Conservation (phyloP, 1,140 invertebrate genomes). For the Amphibalanus amphitrite region DNA sequence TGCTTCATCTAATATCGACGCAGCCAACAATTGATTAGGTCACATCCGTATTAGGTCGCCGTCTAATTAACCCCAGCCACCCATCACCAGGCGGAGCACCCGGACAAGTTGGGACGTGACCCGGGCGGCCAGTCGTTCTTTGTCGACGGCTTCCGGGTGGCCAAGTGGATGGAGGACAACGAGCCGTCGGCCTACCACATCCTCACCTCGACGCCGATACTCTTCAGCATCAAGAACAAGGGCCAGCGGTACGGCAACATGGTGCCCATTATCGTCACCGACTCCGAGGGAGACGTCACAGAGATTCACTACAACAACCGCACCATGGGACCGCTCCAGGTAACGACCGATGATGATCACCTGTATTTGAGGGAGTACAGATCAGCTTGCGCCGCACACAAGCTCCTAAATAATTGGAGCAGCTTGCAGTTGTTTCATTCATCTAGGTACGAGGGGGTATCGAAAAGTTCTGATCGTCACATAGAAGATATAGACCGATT, state of each 20-base stretch:
- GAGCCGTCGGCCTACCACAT: conserved; percentile 26
- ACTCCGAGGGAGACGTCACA: conserved; percentile 22
- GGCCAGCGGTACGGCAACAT: conserved; percentile 23
- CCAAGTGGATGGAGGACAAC: conserved; percentile 24
- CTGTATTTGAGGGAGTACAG: too few species aligned
- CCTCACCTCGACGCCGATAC: conserved; percentile 24
- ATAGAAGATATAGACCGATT: too few species aligned
- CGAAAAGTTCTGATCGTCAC: too few species aligned
- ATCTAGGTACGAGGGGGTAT: too few species aligned
- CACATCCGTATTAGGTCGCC: too few species aligned
- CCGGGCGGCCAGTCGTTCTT: conserved; percentile 25
- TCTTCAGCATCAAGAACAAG: conserved; percentile 19
- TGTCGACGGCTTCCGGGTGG: conserved; percentile 25
- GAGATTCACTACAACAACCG: conserved; percentile 28
- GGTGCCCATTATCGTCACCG: conserved; percentile 23
- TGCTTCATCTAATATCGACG: too few species aligned
- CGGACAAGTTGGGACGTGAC: conserved; percentile 10
- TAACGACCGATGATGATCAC: too few species aligned
- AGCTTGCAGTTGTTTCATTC: too few species aligned
- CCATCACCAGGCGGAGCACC: background rate
- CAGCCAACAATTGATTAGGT: too few species aligned
- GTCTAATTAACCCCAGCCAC: too few species aligned
- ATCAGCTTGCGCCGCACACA: too few species aligned
- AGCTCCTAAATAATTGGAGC: too few species aligned
- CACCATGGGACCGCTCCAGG: conserved; percentile 25